Percentiles rank a stretch among this genome's conserved stretches.
Conservation (phyloP, 2,888 invertebrate genomes). For the Eucriotettix oculatus region DNA sequence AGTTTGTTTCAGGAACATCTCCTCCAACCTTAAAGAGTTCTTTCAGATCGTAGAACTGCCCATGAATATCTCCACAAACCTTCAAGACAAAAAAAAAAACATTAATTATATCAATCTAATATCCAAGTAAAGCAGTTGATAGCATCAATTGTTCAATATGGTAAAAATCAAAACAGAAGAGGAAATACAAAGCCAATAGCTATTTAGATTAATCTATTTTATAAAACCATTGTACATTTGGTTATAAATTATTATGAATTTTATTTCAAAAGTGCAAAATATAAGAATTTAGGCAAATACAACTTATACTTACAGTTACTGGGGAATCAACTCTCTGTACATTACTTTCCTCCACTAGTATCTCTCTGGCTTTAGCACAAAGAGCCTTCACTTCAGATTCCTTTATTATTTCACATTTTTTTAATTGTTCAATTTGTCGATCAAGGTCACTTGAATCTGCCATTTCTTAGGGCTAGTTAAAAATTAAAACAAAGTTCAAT, state of each 20-base stretch:
- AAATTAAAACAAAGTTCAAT: no score
- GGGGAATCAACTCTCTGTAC: constrained; percentile 98
- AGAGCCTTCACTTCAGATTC: constrained; percentile 97
- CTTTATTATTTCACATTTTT: constrained; percentile 92
- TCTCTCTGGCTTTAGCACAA: constrained; percentile 97
- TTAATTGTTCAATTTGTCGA: constrained; percentile 93
- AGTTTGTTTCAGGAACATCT: constrained; percentile 98
- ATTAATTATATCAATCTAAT: no score
- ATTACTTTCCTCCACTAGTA: constrained; percentile 97
- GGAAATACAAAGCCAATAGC: no score
- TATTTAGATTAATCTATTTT: no score
- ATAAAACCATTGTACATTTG: no score
- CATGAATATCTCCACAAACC: constrained; percentile 98
- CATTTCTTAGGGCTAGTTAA: constrained; percentile 32
- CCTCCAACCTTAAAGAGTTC: constrained; percentile 97
- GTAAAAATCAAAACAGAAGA: no score
- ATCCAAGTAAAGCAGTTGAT: no score
- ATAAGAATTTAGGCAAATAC: not conserved
- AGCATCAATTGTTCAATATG: no score
- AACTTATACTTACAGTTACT: constrained; percentile 73
- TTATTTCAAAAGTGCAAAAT: no score
- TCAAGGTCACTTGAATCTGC: constrained; percentile 78
- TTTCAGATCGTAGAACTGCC: constrained; percentile 96
- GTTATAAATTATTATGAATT: no score
- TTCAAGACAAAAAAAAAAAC: no score